Base-by-base conservation (phyloP, 2,888 invertebrate genomes). In the Cetonia aurata region DNA sequence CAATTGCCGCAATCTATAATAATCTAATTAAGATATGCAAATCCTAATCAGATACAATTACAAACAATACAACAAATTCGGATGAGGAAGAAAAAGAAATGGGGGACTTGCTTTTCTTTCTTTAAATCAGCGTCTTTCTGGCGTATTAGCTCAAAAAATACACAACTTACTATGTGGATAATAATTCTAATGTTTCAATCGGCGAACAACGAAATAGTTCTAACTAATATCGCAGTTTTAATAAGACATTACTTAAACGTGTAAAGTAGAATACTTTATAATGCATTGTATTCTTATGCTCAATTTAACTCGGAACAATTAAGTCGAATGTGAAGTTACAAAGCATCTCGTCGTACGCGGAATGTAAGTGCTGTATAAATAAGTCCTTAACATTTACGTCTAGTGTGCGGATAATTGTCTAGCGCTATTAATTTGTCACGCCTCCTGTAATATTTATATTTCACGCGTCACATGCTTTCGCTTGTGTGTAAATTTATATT, bases 361-460 rank as follows among this genome's bases (percentile, higher is more conserved):
- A 37, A 50, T 48, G 37, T 62, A 50, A 33, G 50, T 52, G n/a
- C 19, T 52, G n/a, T 25, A 25, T 25, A 25, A 52, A 17, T 33
- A 50, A 65, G 37, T 50, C 15, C 37, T 52, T 33, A 65, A 37
- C 37, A 50, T 42, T 15, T 33, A 52, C 50, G 13, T 17, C 6
- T 65, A 65, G 62, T 65, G 62, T 65, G 50, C 62, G 37, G 62
- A 41, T 50, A 65, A 65, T 65, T 65, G 50, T 65, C 50, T 65
- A 50, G 50, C 62, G 50, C 62, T 65, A 37, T 50, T 65, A 65
- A 65, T 65, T 65, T 65, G 62, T 65, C 62, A 65, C 62, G 62
- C 62, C 17, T 65, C 50, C 50, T 65, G 37, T 25, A 37, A 65
- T 33, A 48, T 50, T 65, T 65, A 50, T 50, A 50, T 46, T 65